Conservation (phyloP, 2,888 invertebrate species). For the Stenurella melanura region DNA sequence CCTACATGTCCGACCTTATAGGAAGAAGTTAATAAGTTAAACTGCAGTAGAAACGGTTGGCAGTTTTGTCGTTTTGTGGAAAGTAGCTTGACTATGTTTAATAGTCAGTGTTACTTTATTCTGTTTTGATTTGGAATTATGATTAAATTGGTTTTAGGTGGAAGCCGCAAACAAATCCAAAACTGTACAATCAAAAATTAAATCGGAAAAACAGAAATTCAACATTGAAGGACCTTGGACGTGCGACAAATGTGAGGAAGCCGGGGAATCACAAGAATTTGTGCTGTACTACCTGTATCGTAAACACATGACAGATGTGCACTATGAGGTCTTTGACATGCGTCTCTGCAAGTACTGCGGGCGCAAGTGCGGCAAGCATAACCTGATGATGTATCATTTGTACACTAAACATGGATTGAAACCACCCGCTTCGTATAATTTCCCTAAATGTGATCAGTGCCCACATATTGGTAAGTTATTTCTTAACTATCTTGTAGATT, state of each 20-base stretch:
- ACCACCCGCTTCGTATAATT: slow-evolving; percentile 82
- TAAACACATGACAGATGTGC: slow-evolving; percentile 87
- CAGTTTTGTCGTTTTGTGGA: too few relatives aligned
- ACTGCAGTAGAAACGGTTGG: too few relatives aligned
- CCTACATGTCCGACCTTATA: too few relatives aligned
- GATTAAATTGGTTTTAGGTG: neutral
- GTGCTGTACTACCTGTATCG: slow-evolving; percentile 86
- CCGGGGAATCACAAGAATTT: slow-evolving; percentile 81
- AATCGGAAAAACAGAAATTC: slow-evolving; percentile 71
- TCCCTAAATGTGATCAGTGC: slow-evolving; percentile 87
- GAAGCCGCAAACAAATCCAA: slow-evolving; percentile 20
- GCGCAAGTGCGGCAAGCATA: slow-evolving; percentile 83
- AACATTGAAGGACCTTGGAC: slow-evolving; percentile 85
- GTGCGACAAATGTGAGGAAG: slow-evolving; percentile 84
- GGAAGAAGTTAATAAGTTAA: too few relatives aligned
- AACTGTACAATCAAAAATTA: slow-evolving; percentile 17
- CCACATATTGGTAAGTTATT: slow-evolving; percentile 75
- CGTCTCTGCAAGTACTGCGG: slow-evolving; percentile 91
- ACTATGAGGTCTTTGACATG: slow-evolving; percentile 85
- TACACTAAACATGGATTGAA: slow-evolving; percentile 86
- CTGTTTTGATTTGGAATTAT: too few relatives aligned
- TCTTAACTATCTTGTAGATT: too few relatives aligned
- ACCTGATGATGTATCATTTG: slow-evolving; percentile 85
- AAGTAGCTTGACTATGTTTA: too few relatives aligned
- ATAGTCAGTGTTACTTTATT: too few relatives aligned